These are phyloP conservation scores for Umimayanthus chanpuru DNA, from an alignment of 92 coral and sea anemone genomes.

Conservation along the genomic window DNA sequence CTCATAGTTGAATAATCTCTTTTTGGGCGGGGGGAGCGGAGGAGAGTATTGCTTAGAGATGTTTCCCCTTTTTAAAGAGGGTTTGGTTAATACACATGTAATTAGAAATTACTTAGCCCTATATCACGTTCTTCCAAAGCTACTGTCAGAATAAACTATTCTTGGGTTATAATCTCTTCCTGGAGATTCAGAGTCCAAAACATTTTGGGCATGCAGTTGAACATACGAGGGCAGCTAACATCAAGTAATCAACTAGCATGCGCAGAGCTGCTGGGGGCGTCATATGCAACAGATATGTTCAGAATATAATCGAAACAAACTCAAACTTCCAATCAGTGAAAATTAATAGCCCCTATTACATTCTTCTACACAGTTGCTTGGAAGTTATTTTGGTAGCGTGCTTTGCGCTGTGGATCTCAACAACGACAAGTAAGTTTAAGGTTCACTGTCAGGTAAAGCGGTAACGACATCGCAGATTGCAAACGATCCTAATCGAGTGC, in stretches of 20 bases:
- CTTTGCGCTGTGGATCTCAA: constrained; percentile 88
- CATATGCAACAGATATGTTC: not conserved
- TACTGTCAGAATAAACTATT: not conserved
- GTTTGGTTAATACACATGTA: not conserved
- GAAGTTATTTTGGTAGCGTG: constrained; percentile 85
- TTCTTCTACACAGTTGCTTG: constrained; percentile 58
- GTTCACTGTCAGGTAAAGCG: not conserved
- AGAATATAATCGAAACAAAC: no score
- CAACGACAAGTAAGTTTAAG: constrained; percentile 65
- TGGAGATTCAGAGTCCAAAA: not conserved
- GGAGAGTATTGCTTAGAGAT: not conserved
- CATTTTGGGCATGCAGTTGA: no score
- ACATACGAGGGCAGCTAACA: no score
- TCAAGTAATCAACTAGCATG: no score
- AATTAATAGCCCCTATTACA: not conserved
- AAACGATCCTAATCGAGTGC: not conserved
- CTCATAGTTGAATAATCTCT: no score
- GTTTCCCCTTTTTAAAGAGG: not conserved
- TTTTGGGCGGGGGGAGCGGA: not conserved
- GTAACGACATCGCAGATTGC: not conserved
- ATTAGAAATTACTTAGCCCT: no score
- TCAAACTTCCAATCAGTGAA: no score
- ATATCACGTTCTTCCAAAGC: not conserved
- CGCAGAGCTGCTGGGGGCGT: no score
- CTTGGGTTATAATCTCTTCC: not conserved